These are phyloP conservation scores for Epicauta chinensis DNA, from an alignment of 1,140 invertebrate genomes.

Conservation along the genomic window DNA sequence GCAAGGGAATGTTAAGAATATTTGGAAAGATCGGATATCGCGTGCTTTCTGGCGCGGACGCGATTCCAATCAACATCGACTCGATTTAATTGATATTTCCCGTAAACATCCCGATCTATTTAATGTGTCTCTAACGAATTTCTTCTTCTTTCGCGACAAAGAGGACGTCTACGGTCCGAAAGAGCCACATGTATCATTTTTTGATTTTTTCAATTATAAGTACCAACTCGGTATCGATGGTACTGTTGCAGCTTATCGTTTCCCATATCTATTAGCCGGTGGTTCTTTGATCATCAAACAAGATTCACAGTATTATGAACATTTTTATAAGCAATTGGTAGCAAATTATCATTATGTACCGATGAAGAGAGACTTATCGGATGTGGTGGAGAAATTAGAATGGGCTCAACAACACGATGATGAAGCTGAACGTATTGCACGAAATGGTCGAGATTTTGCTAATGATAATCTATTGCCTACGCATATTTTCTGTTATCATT, in stretches of 20 bases:
- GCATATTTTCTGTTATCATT: conserved; percentile 88
- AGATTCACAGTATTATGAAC: conserved; percentile 88
- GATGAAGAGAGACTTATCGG: conserved; percentile 69
- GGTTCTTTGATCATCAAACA: conserved; percentile 87
- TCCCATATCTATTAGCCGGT: conserved; percentile 86
- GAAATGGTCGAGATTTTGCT: conserved; percentile 66
- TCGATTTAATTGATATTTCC: conserved; percentile 77
- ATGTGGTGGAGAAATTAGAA: conserved; percentile 71
- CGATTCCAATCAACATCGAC: conserved; percentile 76
- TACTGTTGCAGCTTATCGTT: conserved; percentile 90
- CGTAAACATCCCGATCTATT: conserved; percentile 72
- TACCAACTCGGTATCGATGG: conserved; percentile 95
- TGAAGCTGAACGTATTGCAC: conserved; percentile 62
- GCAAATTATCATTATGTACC: conserved; percentile 81
- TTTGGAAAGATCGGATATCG: conserved; percentile 69
- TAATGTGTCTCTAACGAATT: conserved; percentile 91
- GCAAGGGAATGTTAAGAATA: conserved; percentile 65
- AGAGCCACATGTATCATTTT: conserved; percentile 80
- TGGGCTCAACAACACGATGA: conserved; percentile 79
- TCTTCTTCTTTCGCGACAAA: conserved; percentile 91
- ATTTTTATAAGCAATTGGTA: conserved; percentile 77
- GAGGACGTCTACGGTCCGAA: conserved; percentile 81
- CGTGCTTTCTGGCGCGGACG: conserved; percentile 88
- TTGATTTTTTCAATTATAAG: conserved; percentile 94
- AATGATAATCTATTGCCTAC: conserved; percentile 75